Percentiles rank a stretch among this genome's conserved stretches.
These are phyloP conservation scores for Lutjanus erythropterus DNA, from an alignment of 2,113 vertebrate genomes.

Conservation along the genomic window DNA sequence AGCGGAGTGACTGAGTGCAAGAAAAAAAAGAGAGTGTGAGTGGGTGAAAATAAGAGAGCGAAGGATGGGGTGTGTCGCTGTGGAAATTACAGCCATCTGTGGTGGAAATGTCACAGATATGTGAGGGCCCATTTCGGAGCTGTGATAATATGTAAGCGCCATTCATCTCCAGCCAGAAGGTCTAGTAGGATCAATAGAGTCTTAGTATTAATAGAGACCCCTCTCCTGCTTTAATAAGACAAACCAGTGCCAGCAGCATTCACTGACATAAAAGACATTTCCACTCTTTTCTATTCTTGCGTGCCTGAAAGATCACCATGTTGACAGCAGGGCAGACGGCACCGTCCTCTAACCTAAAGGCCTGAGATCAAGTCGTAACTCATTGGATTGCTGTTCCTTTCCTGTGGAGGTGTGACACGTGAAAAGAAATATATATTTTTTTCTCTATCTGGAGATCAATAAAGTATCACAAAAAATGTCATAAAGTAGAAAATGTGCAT, in stretches of 20 bases:
- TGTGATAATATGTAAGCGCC: conserved; percentile 67
- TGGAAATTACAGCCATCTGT: conserved; percentile 71
- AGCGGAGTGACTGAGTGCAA: conserved; percentile 22
- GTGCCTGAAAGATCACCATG: conserved; percentile 29
- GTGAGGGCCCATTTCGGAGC: conserved; percentile 57
- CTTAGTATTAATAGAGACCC: conserved; percentile 63
- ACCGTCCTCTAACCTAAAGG: conserved; percentile 33
- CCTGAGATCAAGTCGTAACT: conserved; percentile 12
- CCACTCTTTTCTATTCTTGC: conserved; percentile 26
- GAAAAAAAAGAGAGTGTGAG: conserved; percentile 30
- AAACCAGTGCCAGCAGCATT: conserved; percentile 51
- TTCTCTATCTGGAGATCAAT: conserved; percentile 7
- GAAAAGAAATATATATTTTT: neutral
- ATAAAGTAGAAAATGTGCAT: neutral
- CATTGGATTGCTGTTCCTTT: conserved; percentile 9
- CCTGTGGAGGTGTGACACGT: neutral
- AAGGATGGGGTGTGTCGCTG: conserved; percentile 50
- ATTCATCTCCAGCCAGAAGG: conserved; percentile 75
- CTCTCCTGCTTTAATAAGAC: conserved; percentile 72
- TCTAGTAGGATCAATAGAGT: conserved; percentile 69
- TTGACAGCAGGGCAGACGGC: conserved; percentile 12
- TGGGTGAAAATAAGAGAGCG: conserved; percentile 56
- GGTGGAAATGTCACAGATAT: conserved; percentile 79
- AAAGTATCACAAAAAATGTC: conserved; percentile 4
- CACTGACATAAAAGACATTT: conserved; percentile 59